Base-by-base conservation (phyloP, 2,888 invertebrate species). In the Ochropleura leucogaster region DNA sequence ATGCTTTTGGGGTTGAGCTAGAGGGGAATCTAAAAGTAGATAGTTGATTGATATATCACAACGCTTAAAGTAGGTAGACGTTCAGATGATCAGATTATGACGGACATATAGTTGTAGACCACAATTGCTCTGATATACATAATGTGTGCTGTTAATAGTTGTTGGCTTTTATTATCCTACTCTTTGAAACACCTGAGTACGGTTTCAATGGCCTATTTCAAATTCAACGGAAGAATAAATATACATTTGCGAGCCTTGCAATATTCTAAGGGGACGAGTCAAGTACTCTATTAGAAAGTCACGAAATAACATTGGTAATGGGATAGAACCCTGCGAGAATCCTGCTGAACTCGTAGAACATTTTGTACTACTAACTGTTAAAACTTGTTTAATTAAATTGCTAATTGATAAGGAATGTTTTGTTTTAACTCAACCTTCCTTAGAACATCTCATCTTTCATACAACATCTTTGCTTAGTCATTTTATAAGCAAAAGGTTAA, bases 291-390 rank as follows among this genome's bases (percentile, higher is more conserved):
- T 59, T 30, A 49, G 46, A 1, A 46, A 63, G 3, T 30, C 40
- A 60, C 18, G 20, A 53, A 78, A 51, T 44, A 60, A 60, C 8
- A 53, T 47, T 42, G 78, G 69, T 9, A 51, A 16, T 47, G 69
- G 51, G 9, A 53, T n/a, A 8, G n/a, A 30, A 53, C 60, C 75
- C 12, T 60, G 40, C n/a, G 12, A n/a, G 53, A 75, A 42, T 18
- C 51, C 46, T 0, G 9, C 14, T 4, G n/a, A 49, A 42, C 46
- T 44, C 20, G 46, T 4, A 57, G 2, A 12, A 44, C 20, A 2
- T 30, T 30, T 30, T 30, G 30, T 30, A 30, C 30, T 30, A 30
- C 30, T 30, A 30, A 30, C n/a, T 3, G n/a, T 74, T 51, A 8
- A 12, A 44, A 60, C 9, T 60, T 12, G 14, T 30, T 73, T 72